Percentiles rank a stretch among this genome's conserved stretches.
phyloP scores from a whole-genome alignment of 2,113 vertebrate species.

The Caranx melampygus region DNA sequence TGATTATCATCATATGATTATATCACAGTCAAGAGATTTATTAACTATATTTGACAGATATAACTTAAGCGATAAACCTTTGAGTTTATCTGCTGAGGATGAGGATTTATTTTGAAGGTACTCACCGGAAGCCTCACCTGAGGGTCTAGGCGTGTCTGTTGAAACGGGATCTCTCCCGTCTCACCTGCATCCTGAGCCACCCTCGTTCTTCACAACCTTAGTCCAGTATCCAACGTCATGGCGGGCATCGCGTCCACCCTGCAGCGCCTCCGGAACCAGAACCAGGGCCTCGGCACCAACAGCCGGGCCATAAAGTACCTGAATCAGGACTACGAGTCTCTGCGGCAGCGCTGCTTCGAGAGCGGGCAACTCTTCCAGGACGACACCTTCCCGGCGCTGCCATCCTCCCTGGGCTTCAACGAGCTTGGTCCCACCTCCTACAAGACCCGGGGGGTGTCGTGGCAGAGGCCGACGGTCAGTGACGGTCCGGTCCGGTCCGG shows the following conservation, averaged over 20 bases:
- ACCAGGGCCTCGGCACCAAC: conserved; percentile 67
- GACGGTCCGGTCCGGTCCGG: background rate
- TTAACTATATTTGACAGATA: no score
- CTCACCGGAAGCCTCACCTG: conserved; percentile 4
- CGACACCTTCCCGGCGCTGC: conserved; percentile 62
- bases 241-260: conserved; percentile 72
- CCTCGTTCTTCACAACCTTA: background rate
- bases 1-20: no score
- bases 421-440: conserved; percentile 74
- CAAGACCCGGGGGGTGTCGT: conserved; percentile 67
- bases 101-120: conserved; percentile 19
- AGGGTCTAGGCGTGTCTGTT: no score
- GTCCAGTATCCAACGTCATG: conserved; percentile 45
- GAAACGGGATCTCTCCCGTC: background rate
- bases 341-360: conserved; percentile 72
- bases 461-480: conserved; percentile 57
- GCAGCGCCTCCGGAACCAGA: conserved; percentile 54
- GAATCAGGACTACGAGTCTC: conserved; percentile 73
- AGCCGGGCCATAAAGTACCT: conserved; percentile 65
- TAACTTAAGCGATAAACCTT: no score
- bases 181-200: conserved; percentile 1
- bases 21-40: no score
- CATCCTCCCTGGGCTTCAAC: conserved; percentile 73
- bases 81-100: no score
- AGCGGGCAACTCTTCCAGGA: conserved; percentile 71